Conservation (phyloP, 2,797 vertebrate species). For the Sylvia borin region DNA sequence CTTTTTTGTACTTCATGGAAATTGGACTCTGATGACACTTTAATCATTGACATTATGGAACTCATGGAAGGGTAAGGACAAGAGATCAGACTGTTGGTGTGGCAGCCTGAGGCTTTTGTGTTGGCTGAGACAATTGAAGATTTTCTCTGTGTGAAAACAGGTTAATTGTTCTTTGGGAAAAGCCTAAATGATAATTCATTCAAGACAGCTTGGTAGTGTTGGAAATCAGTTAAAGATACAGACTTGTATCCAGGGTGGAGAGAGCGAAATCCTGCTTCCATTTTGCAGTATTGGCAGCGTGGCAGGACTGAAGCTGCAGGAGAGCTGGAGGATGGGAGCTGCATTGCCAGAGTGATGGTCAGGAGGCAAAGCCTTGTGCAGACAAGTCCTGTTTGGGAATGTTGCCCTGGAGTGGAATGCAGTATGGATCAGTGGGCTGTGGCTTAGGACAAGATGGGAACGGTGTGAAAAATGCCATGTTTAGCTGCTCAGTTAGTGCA, state of each 20-base stretch:
- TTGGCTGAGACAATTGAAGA: background rate
- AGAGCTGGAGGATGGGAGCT: background rate
- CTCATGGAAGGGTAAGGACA: background rate
- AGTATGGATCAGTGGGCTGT: background rate
- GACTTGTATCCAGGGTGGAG: background rate
- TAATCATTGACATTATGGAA: background rate
- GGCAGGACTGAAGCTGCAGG: background rate
- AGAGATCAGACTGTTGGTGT: background rate
- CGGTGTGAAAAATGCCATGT: fast-evolving
- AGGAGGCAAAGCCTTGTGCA: background rate
- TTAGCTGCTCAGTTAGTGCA: background rate
- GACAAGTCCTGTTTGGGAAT: background rate
- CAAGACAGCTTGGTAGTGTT: background rate
- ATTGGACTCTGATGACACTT: background rate
- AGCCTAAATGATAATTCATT: background rate
- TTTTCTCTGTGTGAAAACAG: background rate
- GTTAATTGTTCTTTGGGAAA: background rate
- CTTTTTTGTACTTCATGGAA: background rate
- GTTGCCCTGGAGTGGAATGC: background rate
- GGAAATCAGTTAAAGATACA: background rate
- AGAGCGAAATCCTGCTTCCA: background rate
- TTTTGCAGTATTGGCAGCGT: fast-evolving
- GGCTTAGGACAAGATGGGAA: background rate
- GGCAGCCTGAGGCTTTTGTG: background rate
- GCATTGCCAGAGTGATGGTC: background rate